Evolutionary conservation across 2,888 invertebrate genomes (phyloP).

Genomic region (Drosophila barbarae): DNA sequence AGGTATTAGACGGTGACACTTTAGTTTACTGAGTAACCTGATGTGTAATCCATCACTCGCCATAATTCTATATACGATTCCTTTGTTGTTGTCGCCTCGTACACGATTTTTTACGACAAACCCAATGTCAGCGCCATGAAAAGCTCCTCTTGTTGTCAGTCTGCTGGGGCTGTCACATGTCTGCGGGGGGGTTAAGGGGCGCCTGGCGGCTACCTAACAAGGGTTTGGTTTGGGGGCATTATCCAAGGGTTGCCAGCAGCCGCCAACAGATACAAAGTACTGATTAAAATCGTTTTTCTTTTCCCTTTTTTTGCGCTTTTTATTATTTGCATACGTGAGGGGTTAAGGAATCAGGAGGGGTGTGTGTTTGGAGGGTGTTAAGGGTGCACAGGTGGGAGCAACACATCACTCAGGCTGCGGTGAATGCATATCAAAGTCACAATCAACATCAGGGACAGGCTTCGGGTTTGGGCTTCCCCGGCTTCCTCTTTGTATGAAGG

Average conservation of each 20-base stretch:
- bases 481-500: conserved; percentile 34
- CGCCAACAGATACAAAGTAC: conserved; percentile 68
- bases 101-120: conserved; percentile 62
- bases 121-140: conserved; percentile 68
- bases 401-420: conserved; percentile 58
- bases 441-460: conserved; percentile 61
- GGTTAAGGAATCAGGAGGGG: conserved; percentile 6
- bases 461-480: conserved; percentile 10
- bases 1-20: background rate
- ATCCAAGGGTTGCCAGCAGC: conserved; percentile 46
- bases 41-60: conserved; percentile 10
- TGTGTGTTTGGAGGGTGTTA: background rate
- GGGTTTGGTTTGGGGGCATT: conserved; percentile 26
- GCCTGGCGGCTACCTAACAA: conserved; percentile 3
- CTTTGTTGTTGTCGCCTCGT: conserved; percentile 38
- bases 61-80: conserved; percentile 5
- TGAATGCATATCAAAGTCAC: conserved; percentile 70
- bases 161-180: conserved; percentile 54
- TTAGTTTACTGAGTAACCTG: conserved; percentile 7
- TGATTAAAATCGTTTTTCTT: conserved; percentile 63
- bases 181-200: conserved; percentile 15
- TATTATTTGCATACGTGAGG: conserved; percentile 56
- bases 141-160: conserved; percentile 49
- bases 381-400: conserved; percentile 19
- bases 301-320: conserved; percentile 45